These are phyloP conservation scores for Charaxes varanes DNA, from an alignment of 1,140 invertebrate genomes.

Conservation along the genomic window DNA sequence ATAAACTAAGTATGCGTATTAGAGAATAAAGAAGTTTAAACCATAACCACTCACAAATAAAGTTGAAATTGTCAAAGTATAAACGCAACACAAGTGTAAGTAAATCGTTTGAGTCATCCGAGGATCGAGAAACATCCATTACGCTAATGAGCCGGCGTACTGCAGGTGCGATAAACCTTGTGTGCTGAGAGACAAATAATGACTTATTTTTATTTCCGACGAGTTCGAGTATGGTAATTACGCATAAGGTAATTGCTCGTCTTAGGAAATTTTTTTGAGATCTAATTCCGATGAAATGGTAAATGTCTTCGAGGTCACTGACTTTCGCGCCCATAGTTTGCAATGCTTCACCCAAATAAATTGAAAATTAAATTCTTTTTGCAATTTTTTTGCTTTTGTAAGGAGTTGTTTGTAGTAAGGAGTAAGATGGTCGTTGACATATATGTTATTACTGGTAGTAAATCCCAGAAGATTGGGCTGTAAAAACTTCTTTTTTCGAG, in stretches of 20 bases:
- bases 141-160: too few relatives aligned
- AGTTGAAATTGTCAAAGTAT: too few relatives aligned
- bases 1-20: too few relatives aligned
- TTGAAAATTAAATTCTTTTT: constrained; percentile 9
- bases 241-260: background rate
- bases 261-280: constrained; percentile 4
- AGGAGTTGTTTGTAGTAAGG: constrained; percentile 3
- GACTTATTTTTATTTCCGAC: too few relatives aligned
- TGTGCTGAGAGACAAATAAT: too few relatives aligned
- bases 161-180: too few relatives aligned
- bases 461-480: background rate
- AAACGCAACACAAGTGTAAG: too few relatives aligned
- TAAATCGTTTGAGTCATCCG: too few relatives aligned
- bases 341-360: constrained; percentile 13
- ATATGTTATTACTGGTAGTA: background rate
- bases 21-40: too few relatives aligned
- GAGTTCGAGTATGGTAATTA: too few relatives aligned
- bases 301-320: constrained; percentile 6
- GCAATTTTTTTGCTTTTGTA: constrained; percentile 2
- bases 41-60: too few relatives aligned
- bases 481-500: background rate
- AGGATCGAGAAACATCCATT: too few relatives aligned
- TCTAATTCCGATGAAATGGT: constrained; percentile 9
- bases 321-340: constrained; percentile 13
- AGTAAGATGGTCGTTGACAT: constrained; percentile 12